Conservation (phyloP, 2,888 invertebrate species). For the Apodemia duryi region DNA sequence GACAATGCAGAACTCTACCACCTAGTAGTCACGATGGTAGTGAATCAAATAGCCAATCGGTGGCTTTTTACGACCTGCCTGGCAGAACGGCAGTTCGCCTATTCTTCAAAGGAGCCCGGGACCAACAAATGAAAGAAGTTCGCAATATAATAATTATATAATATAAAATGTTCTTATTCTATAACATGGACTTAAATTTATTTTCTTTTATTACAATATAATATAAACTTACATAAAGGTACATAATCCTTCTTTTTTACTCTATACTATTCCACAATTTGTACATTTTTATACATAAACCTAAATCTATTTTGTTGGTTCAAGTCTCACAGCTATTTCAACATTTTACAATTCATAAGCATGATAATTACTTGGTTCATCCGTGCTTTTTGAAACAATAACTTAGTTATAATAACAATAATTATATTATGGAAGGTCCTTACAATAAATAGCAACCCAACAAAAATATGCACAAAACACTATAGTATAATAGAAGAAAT, state of each 20-base stretch:
- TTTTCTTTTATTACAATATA: background rate
- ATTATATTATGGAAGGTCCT: too few species aligned
- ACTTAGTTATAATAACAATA: too few species aligned
- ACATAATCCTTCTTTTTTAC: background rate
- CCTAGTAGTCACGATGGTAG: too few species aligned
- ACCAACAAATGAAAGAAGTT: background rate
- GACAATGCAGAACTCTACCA: too few species aligned
- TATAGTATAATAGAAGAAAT: too few species aligned
- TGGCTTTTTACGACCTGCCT: too few species aligned
- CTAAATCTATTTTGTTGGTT: conserved; percentile 1
- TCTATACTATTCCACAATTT: conserved; percentile 2
- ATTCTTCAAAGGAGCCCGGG: too few species aligned
- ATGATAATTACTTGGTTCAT: background rate
- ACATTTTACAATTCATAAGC: background rate
- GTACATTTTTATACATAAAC: conserved; percentile 11
- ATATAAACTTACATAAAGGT: background rate
- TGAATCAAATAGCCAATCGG: too few species aligned
- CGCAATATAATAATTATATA: conserved; percentile 1
- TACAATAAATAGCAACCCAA: too few species aligned
- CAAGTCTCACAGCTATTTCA: conserved; percentile 3
- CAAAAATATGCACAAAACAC: too few species aligned
- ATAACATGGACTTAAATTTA: background rate
- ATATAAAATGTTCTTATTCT: conserved; percentile 8
- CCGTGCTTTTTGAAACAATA: too few species aligned
- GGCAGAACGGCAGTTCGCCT: too few species aligned